phyloP scores from a whole-genome alignment of 2,888 invertebrate genomes.

The Mythimna vitellina region DNA sequence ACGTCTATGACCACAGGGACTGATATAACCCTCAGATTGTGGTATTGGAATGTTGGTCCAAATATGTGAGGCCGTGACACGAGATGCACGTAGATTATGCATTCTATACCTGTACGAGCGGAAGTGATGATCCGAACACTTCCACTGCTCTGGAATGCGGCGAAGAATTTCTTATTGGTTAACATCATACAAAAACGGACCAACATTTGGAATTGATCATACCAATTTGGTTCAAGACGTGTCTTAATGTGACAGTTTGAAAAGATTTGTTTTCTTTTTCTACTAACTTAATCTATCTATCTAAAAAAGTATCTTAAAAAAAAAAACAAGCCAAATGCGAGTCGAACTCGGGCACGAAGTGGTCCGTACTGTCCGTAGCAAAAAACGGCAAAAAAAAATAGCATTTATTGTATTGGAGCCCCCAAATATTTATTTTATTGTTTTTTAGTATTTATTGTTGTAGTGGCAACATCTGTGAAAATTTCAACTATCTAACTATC shows the following conservation, averaged over 20 bases:
- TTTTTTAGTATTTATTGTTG: too few relatives aligned
- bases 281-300: background rate
- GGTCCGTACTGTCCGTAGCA: too few relatives aligned
- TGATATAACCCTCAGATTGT: conserved; percentile 27
- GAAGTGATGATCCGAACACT: conserved; percentile 58
- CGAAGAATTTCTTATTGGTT: conserved; percentile 42
- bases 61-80: conserved; percentile 45
- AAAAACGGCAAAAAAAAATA: too few relatives aligned
- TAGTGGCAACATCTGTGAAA: too few relatives aligned
- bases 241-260: conserved; percentile 7
- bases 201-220: conserved; percentile 33
- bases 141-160: conserved; percentile 61
- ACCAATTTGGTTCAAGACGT: conserved; percentile 19
- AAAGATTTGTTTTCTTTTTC: background rate
- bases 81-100: conserved; percentile 54
- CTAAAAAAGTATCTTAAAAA: background rate
- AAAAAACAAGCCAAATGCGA: too few relatives aligned
- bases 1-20: conserved; percentile 39
- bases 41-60: conserved; percentile 52
- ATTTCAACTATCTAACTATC: too few relatives aligned
- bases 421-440: too few relatives aligned
- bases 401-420: too few relatives aligned
- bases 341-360: too few relatives aligned
- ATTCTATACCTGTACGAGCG: conserved; percentile 49
- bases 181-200: conserved; percentile 43